Percentiles rank a stretch among this genome's conserved stretches.
Evolutionary conservation across 1,140 invertebrate species (phyloP).

Genomic region (Phthorimaea operculella): DNA sequence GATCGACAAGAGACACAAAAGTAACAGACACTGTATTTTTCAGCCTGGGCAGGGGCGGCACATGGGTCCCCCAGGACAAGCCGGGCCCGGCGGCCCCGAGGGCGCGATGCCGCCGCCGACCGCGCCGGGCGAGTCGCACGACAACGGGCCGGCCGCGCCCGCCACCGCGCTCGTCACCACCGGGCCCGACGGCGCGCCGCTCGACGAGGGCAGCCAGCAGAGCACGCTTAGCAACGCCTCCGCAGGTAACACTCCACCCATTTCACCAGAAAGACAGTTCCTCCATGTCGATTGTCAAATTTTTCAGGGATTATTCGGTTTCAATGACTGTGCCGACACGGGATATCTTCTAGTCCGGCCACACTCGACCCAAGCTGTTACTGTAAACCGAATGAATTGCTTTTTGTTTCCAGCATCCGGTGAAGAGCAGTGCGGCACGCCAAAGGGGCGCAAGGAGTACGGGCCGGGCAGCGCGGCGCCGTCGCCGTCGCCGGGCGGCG

Average conservation of each 20-base stretch:
- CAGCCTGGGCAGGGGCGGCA: constrained; percentile 35
- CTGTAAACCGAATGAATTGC: background rate
- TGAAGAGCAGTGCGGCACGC: constrained; percentile 83
- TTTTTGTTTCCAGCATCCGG: constrained; percentile 75
- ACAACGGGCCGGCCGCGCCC: constrained; percentile 72
- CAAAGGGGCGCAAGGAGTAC: constrained; percentile 78
- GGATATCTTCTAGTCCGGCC: too few species aligned
- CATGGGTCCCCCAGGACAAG: constrained; percentile 47
- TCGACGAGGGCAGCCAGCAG: constrained; percentile 92
- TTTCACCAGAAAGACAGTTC: background rate
- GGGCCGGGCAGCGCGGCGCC: constrained; percentile 61
- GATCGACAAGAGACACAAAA: too few species aligned
- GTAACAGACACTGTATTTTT: constrained; percentile 2
- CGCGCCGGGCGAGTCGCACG: constrained; percentile 71
- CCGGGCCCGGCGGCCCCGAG: constrained; percentile 21
- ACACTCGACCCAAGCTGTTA: too few species aligned
- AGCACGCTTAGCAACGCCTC: constrained; percentile 92
- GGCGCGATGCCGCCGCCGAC: constrained; percentile 67
- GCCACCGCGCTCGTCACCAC: constrained; percentile 89
- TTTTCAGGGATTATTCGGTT: background rate
- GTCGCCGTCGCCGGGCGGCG: constrained; percentile 80
- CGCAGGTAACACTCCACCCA: constrained; percentile 71
- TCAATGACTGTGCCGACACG: background rate
- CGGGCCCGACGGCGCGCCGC: constrained; percentile 84
- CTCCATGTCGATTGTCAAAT: too few species aligned